A percentile compares a stretch with the other conserved stretches of the same genome.
phyloP scores from a whole-genome alignment of 2,888 invertebrate species.

The Scaptomyza cyrtandrae region DNA sequence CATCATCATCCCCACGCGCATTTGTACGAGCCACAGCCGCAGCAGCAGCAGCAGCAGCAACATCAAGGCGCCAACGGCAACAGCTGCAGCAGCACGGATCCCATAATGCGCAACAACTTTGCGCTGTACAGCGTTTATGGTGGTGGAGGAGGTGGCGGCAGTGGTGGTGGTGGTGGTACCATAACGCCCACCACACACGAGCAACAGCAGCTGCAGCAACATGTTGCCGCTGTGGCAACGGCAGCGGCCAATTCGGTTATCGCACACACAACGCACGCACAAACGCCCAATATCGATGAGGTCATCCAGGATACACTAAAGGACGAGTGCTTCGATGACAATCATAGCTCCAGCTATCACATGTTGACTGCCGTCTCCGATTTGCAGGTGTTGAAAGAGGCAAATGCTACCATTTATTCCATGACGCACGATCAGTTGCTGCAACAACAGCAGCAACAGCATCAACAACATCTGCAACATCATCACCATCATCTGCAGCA shows the following conservation, averaged over 20 bases:
- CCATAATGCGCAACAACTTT: constrained; percentile 82
- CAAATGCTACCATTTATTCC: constrained; percentile 67
- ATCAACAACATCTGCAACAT: constrained; percentile 33
- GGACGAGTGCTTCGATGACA: constrained; percentile 83
- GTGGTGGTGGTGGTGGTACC: constrained; percentile 31
- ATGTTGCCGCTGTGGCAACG: constrained; percentile 65
- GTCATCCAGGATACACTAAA: constrained; percentile 84
- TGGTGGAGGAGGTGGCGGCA: constrained; percentile 47
- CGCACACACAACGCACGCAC: constrained; percentile 50
- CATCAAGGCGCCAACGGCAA: constrained; percentile 9
- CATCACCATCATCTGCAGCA: constrained; percentile 47
- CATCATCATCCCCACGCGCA: constrained; percentile 53
- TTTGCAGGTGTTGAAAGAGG: constrained; percentile 81
- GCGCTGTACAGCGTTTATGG: constrained; percentile 72
- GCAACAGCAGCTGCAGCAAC: constrained; percentile 70
- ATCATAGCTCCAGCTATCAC: constrained; percentile 81
- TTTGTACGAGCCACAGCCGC: constrained; percentile 64
- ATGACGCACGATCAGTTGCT: constrained; percentile 64
- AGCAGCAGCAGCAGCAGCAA: constrained; percentile 34
- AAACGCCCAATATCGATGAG: constrained; percentile 82
- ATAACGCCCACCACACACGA: constrained; percentile 34
- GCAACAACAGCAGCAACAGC: constrained; percentile 62
- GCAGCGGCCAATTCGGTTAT: constrained; percentile 61
- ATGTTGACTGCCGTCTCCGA: constrained; percentile 82
- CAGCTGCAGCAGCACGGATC: constrained; percentile 66